Conservation (phyloP, 1,140 invertebrate genomes). For the Mya arenaria region DNA sequence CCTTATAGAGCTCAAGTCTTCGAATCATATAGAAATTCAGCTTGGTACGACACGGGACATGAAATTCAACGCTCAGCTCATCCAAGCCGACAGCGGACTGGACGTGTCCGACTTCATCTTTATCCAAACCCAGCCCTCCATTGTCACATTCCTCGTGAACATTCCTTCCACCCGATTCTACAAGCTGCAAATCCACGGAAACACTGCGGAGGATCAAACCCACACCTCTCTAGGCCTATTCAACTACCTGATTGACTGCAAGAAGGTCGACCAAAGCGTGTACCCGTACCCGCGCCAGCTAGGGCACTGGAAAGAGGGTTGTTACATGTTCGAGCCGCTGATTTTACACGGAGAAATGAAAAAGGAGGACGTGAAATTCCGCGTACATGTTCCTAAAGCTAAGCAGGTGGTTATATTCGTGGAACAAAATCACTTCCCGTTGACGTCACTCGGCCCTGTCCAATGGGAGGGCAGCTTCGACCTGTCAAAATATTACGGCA, state of each 20-base stretch:
- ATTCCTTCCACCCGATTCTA: conserved; percentile 77
- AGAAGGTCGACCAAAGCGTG: conserved; percentile 51
- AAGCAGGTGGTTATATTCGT: conserved; percentile 78
- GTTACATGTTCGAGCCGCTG: conserved; percentile 77
- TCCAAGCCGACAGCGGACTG: conserved; percentile 68
- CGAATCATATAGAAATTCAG: conserved; percentile 74
- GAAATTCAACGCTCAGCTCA: conserved; percentile 78
- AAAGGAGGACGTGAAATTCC: conserved; percentile 68
- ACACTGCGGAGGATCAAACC: conserved; percentile 74
- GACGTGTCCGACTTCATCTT: conserved; percentile 78
- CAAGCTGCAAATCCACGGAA: conserved; percentile 80
- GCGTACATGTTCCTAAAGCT: conserved; percentile 74
- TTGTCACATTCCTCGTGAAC: conserved; percentile 73
- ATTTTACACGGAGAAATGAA: conserved; percentile 60
- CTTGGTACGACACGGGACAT: conserved; percentile 71
- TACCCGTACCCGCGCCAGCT: conserved; percentile 79
- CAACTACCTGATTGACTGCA: conserved; percentile 80
- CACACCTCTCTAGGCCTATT: conserved; percentile 79
- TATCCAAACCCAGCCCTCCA: conserved; percentile 72
- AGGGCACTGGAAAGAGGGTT: conserved; percentile 81
- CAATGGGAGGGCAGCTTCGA: conserved; percentile 76
- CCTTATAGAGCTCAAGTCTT: conserved; percentile 71
- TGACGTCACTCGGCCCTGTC: conserved; percentile 63
- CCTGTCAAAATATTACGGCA: conserved; percentile 67
- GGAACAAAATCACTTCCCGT: conserved; percentile 76